A percentile compares a stretch with the other conserved stretches of the same genome.
phyloP scores from a whole-genome alignment of 2,113 vertebrate genomes.

The Protobothrops mucrosquamatus region DNA sequence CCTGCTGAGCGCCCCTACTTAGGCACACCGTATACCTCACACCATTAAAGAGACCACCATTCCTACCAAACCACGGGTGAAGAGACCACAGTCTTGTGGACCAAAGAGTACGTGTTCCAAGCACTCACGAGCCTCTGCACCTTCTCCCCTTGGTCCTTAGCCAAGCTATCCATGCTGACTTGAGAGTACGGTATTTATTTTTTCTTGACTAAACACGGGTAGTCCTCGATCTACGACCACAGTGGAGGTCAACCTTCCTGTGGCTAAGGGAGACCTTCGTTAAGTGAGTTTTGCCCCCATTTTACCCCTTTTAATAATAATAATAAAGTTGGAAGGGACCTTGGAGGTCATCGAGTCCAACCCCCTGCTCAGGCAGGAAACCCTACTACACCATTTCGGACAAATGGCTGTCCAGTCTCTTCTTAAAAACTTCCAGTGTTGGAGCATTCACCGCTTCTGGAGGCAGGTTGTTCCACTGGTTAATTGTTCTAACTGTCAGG shows the following conservation, averaged over 20 bases:
- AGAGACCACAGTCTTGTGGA: background rate
- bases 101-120: background rate
- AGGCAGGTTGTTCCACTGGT: too few species aligned
- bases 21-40: background rate
- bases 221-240: background rate
- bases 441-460: too few species aligned
- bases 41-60: background rate
- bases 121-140: background rate
- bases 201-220: background rate
- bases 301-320: background rate
- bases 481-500: too few species aligned
- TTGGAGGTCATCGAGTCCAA: too few species aligned
- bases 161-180: too few species aligned
- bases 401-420: too few species aligned
- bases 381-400: too few species aligned
- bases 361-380: too few species aligned
- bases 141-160: background rate
- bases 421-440: too few species aligned
- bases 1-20: background rate
- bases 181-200: background rate
- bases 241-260: background rate
- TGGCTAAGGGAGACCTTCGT: background rate
- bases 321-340: too few species aligned
- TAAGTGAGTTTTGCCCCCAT: background rate
- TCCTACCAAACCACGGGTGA: too few species aligned